Base-by-base conservation (phyloP, 2,113 vertebrate species). In the Myocastor coypus region DNA sequence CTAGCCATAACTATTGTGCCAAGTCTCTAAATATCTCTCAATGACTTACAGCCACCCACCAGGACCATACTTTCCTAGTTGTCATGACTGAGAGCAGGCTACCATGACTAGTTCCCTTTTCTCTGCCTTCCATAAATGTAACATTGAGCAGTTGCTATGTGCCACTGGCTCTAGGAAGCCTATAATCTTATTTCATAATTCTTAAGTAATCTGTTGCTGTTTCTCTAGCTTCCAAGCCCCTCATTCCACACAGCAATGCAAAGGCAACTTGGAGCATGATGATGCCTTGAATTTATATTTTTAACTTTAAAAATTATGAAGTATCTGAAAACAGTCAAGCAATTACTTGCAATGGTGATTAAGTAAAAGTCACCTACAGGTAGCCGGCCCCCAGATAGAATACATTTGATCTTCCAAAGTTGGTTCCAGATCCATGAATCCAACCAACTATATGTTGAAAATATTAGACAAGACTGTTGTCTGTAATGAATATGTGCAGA, bases 321-420 rank as follows among this genome's bases (percentile, higher is more conserved):
- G 52, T 9, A 57, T 75, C 82, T 40, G n/a, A 14, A 14, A 77
- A n/a, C 87, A 81, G 22, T 75, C 64, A 77, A n/a, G 77, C n/a
- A 78, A n/a, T 26, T 84, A 78, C 69, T 83, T 87, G 94, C 82
- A 46, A 30, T 77, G n/a, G 4, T 64, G 9, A 37, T 40, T 82
- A n/a, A 75, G 80, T 73, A 80, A 69, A 91, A 59, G 50, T 42
- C 16, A 88, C 26, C 77, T 17, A 11, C 32, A 83, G 40, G 12
- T 82, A 86, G n/a, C n/a, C 52, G 92, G 59, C 20, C 87, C 40
- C 81, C 68, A 81, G 50, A 87, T n/a, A 96, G 81, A 88, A n/a
- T 34, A 57, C 2, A 37, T 40, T n/a, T 69, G 46, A 1, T 19
- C 28, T 61, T 59, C 40, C 20, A n/a, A 34, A 24, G 63, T 50